Evolutionary conservation across 2,888 invertebrate genomes (phyloP), one percentile per base, ranked within the genome.

Genomic region (Choristoneura rosaceana): DNA sequence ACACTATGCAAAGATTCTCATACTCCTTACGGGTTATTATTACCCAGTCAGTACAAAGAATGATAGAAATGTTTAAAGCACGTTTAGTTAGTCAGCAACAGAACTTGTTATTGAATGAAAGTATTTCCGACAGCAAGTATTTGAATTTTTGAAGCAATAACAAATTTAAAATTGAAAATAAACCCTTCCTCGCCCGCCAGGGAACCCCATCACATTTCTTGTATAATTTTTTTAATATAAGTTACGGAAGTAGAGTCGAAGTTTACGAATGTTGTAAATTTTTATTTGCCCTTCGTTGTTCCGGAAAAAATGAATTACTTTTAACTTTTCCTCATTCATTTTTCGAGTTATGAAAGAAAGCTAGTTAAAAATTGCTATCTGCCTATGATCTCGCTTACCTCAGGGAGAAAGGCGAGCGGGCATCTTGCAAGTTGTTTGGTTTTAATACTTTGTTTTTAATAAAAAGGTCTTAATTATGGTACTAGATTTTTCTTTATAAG

Each of bases 141-240:
- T 62, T 43, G 34, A 59, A 50, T 64, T 47, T 33, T 33, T 52
- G 4, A 60, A 61, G 47, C 47, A 34, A 41, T 63, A 67, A 59
- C 63, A 79, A 79, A 69, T 77, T 79, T 81, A 80, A 79, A 82
- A 80, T 78, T 33, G 38, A 62, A 61, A 55, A 43, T 73, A 69
- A 73, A 74, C 70, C 66, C 70, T 70, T 70, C 70, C 62, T 52
- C 59, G 62, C 55, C 73, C 61, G 69, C 66, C 52, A 78, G 76
- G 74, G 76, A 74, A 78, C 77, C 76, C 75, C 77, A 76, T 78
- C 80, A 78, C 81, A 82, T 84, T 85, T 82, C 78, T 80, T 81
- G 81, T 80, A 80, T 84, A 84, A 81, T 84, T 77, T 77, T 71
- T 81, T 87, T 85, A 86, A 87, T 85, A 84, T 82, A 87, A 83